Evolutionary conservation across 2,113 vertebrate species (phyloP).

Genomic region (Sinocyclocheilus anshuiensis): DNA sequence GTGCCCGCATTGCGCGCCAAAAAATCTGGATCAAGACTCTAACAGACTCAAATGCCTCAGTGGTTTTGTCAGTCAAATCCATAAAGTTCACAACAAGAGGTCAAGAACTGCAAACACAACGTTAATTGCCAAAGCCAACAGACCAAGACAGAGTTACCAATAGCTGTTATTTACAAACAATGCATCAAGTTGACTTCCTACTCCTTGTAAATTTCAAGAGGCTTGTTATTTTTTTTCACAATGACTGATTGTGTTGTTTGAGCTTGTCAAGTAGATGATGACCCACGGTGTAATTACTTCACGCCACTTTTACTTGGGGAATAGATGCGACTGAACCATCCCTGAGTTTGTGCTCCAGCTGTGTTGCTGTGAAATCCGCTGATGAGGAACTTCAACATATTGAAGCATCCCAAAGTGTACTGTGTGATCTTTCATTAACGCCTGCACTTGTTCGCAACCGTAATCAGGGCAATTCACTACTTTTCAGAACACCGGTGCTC

Average conservation of each 20-base stretch:
- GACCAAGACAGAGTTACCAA: not conserved
- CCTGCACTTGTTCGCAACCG: not conserved
- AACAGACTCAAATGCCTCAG: not conserved
- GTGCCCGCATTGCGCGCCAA: not conserved
- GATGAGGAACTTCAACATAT: conserved; percentile 31
- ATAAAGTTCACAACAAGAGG: conserved; percentile 22
- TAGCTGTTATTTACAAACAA: not conserved
- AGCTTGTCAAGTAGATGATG: conserved; percentile 55
- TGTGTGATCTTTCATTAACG: conserved; percentile 27
- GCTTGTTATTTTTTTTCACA: conserved; percentile 32
- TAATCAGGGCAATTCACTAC: not conserved
- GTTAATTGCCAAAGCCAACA: not conserved
- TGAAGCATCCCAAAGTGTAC: conserved; percentile 17
- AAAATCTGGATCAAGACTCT: conserved; percentile 2
- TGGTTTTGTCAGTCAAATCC: not conserved
- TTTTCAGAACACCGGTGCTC: not conserved
- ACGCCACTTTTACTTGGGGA: conserved; percentile 50
- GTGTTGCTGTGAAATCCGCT: conserved; percentile 21
- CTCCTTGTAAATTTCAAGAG: not conserved
- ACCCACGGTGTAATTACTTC: conserved; percentile 54
- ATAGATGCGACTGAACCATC: conserved; percentile 36
- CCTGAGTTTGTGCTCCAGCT: conserved; percentile 22
- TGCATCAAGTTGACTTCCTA: not conserved
- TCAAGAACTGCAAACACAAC: not conserved
- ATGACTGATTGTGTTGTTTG: conserved; percentile 55